Evolutionary conservation across 1,140 invertebrate genomes (phyloP), one percentile per base, ranked within the genome.

Genomic region (Scaptomyza graminum): DNA sequence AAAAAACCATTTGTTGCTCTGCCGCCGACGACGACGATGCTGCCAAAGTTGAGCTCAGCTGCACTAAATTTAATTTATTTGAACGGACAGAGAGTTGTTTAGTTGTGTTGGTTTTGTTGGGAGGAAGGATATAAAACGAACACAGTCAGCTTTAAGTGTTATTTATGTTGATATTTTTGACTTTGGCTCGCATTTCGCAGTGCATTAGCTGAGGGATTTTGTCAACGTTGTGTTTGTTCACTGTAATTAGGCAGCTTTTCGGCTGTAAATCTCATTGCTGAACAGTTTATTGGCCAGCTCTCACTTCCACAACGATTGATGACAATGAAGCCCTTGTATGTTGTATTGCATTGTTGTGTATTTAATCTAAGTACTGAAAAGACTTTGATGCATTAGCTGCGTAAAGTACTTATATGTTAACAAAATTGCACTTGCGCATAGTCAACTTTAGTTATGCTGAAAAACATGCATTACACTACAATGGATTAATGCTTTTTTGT

Each of bases 111-210:
- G 18, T 3, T 3, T 22, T 22, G n/a, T n/a, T 22, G 18, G 18
- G 15, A 37, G 13, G n/a, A 12, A 43, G 12, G 25, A 22, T 25
- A 9, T 50, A 13, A n/a, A 15, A n/a, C 8, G 8, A 34, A 34
- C 31, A 34, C 31, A 34, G 49, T 51, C 54, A 69, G 72, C 66
- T 66, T 74, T 87, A 87, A 87, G 79, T 76, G 83, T 83, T 87
- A 85, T 84, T 85, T 84, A 83, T 84, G 76, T 84, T 84, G 74
- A 79, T 79, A 84, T 84, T 83, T 84, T 83, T 88, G 82, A 83
- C 82, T 88, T 88, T 82, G 83, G 68, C 76, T 76, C 65, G 28
- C 7, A 82, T 74, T 88, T 79, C 73, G 83, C 65, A 75, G 65
- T 88, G 82, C 82, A 78, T 87, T 87, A 85, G 75, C 74, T 49